Base-by-base conservation (phyloP, 2,888 invertebrate genomes). In the Agonopterix alstromeriana region DNA sequence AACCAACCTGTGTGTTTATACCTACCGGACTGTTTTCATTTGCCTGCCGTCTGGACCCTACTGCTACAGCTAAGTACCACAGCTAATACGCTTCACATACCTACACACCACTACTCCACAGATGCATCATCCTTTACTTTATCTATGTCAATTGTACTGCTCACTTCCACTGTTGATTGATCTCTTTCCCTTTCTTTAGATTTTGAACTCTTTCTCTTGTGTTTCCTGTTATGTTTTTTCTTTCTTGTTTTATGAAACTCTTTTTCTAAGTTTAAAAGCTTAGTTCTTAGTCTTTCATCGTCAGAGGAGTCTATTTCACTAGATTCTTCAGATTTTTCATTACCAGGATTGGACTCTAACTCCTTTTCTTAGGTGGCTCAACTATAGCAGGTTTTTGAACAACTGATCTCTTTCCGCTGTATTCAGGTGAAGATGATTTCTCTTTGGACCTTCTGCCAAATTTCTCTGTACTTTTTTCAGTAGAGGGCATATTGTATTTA, bases 271-370 rank as follows among this genome's bases (percentile, higher is more conserved):
- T 88, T 84, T 57, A 89, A 77, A 49, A 89, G 79, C 56, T 88
- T 88, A 0, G 85, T 86, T 60, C 87, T 65, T 0, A 89, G 70
- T 61, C 74, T 82, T 60, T 87, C 87, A 54, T 89, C 89, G 70
- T 89, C 89, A 10, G 89, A 89, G 12, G 89, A 89, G 63, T 89
- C 89, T 48, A 86, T 87, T 67, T 88, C 88, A 70, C 83, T 86
- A 10, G 89, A 88, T 47, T 82, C 79, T 49, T 84, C 86, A 3
- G 80, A 70, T 55, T 81, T 82, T 17, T 83, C 82, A 67, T 82
- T 83, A 0, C 82, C 42, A 8, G 49, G 47, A 79, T 70, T 43
- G 83, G 82, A 57, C 76, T 82, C 43, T 70, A 68, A 60, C 65
- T 76, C 55, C 70, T 81, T 53, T 58, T 64, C 52, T 63, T 76